Evolutionary conservation across 2,797 vertebrate species (phyloP), one percentile per base, ranked within the genome.

Genomic region (Danio tinwini): DNA sequence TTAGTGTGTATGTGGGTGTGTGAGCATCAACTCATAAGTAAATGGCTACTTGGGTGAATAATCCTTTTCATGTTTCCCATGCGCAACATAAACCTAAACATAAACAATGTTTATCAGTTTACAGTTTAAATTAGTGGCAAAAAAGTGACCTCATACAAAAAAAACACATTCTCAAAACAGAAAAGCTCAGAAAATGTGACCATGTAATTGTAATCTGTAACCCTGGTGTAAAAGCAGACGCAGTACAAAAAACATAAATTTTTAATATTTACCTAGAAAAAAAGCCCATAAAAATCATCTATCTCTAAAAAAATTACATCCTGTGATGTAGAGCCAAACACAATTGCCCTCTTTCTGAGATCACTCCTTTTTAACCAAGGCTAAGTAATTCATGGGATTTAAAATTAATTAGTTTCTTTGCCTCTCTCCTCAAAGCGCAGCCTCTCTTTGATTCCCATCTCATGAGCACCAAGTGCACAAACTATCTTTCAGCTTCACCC

Each of bases 271-370:
- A 29, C 12, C 13, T 9, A 0, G 29, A 29, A 29, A 29, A 47
- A 21, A 65, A 8, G 42, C 21, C 63, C 45, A 53, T 74, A 13
- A 63, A 69, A 77, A 29, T 29, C 29, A 29, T 29, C 29, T 29
- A 75, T 71, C 39, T 42, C 58, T 71, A 19, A 52, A 29, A 29
- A 69, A 76, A 64, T 10, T 6, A 44, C 78, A 76, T 83, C 29
- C 81, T 55, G 65, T 79, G 64, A 81, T 73, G 81, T 79, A 81
- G 49, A 65, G 19, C 37, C 17, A 47, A n/a, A 62, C 37, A 44
- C 63, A 62, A 79, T 37, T 62, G 75, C 67, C 52, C 79, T 74
- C 76, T 76, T 47, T 52, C 61, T 77, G 76, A 82, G 52, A 74
- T 67, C 52, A 80, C 78, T 65, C 39, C 47, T 68, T 85, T 81